Evolutionary conservation across 2,797 vertebrate species (phyloP), one percentile per base, ranked within the genome.

Genomic region (Philypnodon macrostomus): DNA sequence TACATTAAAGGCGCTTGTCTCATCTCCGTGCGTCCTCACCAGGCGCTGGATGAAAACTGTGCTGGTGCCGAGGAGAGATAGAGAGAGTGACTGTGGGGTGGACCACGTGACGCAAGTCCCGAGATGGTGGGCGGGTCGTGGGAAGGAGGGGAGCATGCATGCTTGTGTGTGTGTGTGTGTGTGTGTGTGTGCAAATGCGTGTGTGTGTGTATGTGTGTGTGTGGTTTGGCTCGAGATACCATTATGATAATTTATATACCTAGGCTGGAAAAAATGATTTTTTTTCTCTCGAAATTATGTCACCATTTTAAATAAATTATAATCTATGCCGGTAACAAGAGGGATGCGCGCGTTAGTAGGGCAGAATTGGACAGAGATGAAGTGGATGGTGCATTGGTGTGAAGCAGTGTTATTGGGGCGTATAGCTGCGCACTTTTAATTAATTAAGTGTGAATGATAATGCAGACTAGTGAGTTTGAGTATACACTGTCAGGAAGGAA

Each of bases 41-140:
- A 62, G 65, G 55, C 70, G 59, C 71, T 81, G 72, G 70, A 56
- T 77, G 73, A 77, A n/a, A n/a, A 84, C 77, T 85, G 84, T 71
- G 68, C 63, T 33, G 46, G 57, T 61, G 78, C 72, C 47, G 70
- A 65, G 15, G 62, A 55, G 32, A 81, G 77, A 81, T 70, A 81
- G 45, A 47, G 15, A 8, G 41, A n/a, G 40, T 29, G 73, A 51
- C 77, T 75, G 61, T 77, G 80, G 75, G 68, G 73, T 42, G 71
- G 62, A 54, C 60, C 89, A 90, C 87, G 88, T 90, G 88, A 89
- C 68, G 82, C 53, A 50, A 61, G 67, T 74, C 73, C 76, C 63
- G 77, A 68, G 80, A 75, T 79, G 77, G 84, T 83, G 76, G 88
- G 87, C 84, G 85, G 82, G 65, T 79, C 81, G 73, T 77, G 75